phyloP scores from a whole-genome alignment of 2,797 vertebrate species.

The Saxicola maurus region DNA sequence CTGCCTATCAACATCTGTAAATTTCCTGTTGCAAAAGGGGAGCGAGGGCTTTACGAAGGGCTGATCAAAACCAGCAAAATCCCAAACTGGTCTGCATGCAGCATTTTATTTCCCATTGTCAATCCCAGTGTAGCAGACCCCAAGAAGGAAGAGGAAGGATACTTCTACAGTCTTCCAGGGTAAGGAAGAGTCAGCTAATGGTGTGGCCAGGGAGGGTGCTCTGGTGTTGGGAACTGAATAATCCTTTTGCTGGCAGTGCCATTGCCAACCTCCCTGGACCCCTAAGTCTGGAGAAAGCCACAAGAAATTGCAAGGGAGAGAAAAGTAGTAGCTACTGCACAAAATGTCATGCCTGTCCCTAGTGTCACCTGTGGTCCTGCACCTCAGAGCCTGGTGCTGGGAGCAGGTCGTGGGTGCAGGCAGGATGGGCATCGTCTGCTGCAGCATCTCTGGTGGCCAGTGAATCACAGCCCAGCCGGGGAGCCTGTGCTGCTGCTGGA shows the following conservation, averaged over 20 bases:
- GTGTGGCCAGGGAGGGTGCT: neutral
- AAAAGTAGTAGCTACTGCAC: neutral
- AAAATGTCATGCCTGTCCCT: neutral
- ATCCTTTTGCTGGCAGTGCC: neutral
- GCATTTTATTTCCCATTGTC: neutral
- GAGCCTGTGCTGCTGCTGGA: neutral
- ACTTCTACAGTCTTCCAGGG: neutral
- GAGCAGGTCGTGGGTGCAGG: neutral
- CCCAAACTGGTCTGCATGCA: neutral
- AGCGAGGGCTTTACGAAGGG: neutral
- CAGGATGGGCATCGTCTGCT: neutral
- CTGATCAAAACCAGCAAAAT: neutral
- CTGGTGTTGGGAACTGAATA: neutral
- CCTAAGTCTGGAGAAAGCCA: neutral
- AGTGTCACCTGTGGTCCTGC: neutral
- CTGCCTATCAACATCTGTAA: neutral
- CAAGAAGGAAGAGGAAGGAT: neutral
- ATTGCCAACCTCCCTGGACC: neutral
- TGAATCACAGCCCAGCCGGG: fast-evolving
- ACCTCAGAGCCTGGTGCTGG: neutral
- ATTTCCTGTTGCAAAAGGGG: neutral
- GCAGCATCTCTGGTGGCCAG: neutral
- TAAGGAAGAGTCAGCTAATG: neutral
- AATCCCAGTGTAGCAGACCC: neutral
- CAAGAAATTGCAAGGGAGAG: neutral